A percentile compares a stretch with the other conserved stretches of the same genome.
phyloP scores from a whole-genome alignment of 2,797 vertebrate genomes.

The Lepilemur ruficaudatus region DNA sequence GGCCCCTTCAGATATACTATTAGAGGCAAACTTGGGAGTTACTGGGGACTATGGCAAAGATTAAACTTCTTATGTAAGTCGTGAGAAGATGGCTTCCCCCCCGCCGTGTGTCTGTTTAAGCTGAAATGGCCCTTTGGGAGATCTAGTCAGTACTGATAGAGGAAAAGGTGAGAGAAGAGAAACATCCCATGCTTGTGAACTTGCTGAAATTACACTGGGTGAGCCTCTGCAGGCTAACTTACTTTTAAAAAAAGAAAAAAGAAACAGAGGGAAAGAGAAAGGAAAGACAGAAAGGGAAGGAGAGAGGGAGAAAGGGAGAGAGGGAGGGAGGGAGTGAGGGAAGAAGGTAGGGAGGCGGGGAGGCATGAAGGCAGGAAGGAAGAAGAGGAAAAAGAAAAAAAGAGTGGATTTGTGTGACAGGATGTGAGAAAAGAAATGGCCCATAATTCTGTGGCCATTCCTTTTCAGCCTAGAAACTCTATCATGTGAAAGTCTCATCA shows the following conservation, averaged over 20 bases:
- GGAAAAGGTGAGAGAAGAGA: conserved; percentile 9
- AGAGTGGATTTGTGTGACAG: not conserved
- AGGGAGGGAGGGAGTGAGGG: not conserved
- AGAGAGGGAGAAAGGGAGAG: not conserved
- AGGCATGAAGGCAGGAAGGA: fast-evolving
- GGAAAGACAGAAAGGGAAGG: not conserved
- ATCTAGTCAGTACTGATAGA: not conserved
- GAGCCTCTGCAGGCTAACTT: not conserved
- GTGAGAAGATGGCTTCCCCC: not conserved
- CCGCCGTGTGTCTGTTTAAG: not conserved
- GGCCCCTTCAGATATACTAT: not conserved
- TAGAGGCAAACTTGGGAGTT: not conserved
- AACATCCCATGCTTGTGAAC: conserved; percentile 20
- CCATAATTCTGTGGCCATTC: not conserved
- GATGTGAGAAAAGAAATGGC: conserved; percentile 10
- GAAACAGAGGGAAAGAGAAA: no score
- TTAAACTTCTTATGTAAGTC: conserved; percentile 36
- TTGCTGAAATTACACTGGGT: conserved; percentile 28
- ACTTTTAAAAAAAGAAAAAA: not conserved
- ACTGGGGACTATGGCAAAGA: not conserved
- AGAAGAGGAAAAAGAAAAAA: not conserved
- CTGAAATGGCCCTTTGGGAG: not conserved
- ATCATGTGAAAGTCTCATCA: not conserved
- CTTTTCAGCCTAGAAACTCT: conserved; percentile 6
- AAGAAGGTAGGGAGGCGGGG: fast-evolving